phyloP scores from a whole-genome alignment of 2,888 invertebrate species.

The Scaptomyza cyrtandrae region DNA sequence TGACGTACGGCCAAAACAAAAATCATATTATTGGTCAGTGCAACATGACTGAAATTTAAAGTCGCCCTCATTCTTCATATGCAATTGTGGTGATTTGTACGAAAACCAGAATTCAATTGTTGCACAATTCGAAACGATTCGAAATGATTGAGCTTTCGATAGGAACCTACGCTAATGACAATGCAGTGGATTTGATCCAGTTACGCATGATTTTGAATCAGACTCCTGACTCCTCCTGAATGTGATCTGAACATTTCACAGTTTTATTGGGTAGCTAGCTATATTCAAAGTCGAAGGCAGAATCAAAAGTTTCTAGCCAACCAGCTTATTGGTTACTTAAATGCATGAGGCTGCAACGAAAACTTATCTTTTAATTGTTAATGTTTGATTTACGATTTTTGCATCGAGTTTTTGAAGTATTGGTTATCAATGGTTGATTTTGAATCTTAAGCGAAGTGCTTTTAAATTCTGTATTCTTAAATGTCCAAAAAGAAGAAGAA shows the following conservation, averaged over 20 bases:
- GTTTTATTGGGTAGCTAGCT: too few species aligned
- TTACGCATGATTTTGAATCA: not conserved
- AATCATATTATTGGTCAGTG: slow-evolving; percentile 75
- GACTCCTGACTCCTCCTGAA: not conserved
- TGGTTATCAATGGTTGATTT: too few species aligned
- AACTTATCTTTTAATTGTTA: too few species aligned
- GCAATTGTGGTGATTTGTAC: slow-evolving; percentile 46
- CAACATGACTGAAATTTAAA: slow-evolving; percentile 29
- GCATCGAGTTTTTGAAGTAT: too few species aligned
- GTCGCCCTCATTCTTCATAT: not conserved
- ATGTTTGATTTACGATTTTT: too few species aligned
- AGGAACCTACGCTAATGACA: not conserved
- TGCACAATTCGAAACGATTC: slow-evolving; percentile 3
- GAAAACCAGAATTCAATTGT: slow-evolving; percentile 71
- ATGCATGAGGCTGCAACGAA: too few species aligned
- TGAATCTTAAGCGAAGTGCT: too few species aligned
- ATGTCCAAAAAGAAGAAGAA: too few species aligned
- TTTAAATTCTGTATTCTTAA: too few species aligned
- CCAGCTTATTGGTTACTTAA: too few species aligned
- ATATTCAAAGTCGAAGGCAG: too few species aligned
- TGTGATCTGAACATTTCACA: not conserved
- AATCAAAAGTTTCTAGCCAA: too few species aligned
- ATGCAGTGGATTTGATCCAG: not conserved
- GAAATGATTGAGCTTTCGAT: not conserved
- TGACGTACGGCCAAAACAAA: slow-evolving; percentile 49